Evolutionary conservation across 1,140 invertebrate genomes (phyloP).

Genomic region (Nephotettix cincticeps): DNA sequence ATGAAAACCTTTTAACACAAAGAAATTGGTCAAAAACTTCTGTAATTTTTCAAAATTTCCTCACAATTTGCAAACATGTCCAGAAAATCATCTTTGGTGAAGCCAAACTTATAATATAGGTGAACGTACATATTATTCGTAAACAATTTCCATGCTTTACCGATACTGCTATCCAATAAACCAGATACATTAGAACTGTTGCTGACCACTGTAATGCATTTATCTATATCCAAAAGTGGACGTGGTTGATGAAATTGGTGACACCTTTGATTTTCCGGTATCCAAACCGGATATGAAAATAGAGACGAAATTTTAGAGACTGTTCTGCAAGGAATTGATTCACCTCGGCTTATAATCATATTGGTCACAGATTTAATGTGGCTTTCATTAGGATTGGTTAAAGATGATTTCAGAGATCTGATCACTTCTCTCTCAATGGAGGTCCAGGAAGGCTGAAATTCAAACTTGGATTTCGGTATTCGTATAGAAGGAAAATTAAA

Average conservation of each 20-base stretch:
- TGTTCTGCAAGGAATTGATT: constrained; percentile 35
- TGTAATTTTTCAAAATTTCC: constrained; percentile 51
- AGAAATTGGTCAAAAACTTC: constrained; percentile 32
- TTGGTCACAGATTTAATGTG: constrained; percentile 47
- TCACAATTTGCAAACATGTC: constrained; percentile 53
- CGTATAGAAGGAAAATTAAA: constrained; percentile 47
- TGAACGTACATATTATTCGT: constrained; percentile 53
- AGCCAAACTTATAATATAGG: constrained; percentile 53
- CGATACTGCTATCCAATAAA: constrained; percentile 47
- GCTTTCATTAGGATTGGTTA: constrained; percentile 36
- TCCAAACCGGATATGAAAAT: constrained; percentile 50
- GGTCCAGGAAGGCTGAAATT: constrained; percentile 45
- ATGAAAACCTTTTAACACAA: no score
- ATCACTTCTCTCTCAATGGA: constrained; percentile 43
- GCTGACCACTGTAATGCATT: constrained; percentile 49
- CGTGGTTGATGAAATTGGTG: constrained; percentile 47
- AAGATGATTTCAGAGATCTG: constrained; percentile 42
- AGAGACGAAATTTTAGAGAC: constrained; percentile 40
- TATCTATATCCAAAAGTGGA: constrained; percentile 48
- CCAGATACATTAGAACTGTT: constrained; percentile 50
- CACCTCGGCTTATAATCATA: constrained; percentile 48
- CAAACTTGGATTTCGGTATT: constrained; percentile 41
- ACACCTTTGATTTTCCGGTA: constrained; percentile 45
- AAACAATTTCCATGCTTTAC: constrained; percentile 53
- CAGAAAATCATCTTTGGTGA: constrained; percentile 52